These are phyloP conservation scores for Megathymus violae DNA, from an alignment of 1,140 invertebrate genomes.

Conservation along the genomic window DNA sequence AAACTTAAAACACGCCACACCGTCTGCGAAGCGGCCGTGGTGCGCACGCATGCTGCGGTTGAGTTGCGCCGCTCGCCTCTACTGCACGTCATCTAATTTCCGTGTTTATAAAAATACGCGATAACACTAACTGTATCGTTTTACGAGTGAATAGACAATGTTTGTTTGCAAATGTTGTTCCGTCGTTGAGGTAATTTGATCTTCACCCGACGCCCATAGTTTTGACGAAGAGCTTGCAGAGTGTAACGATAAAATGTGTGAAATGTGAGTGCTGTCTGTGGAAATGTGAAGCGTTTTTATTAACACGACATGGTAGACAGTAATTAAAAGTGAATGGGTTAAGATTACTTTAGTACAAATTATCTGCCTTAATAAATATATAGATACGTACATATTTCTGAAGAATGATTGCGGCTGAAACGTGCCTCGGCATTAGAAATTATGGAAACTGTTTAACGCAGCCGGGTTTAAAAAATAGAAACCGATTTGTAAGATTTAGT, in stretches of 20 bases:
- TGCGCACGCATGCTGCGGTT: not conserved
- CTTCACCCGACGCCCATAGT: constrained; percentile 25
- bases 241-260: constrained; percentile 26
- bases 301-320: no score
- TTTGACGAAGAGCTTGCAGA: constrained; percentile 31
- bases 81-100: not conserved
- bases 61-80: not conserved
- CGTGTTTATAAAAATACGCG: constrained; percentile 4
- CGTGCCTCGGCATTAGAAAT: not conserved
- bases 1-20: not conserved
- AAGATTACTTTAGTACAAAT: constrained; percentile 12
- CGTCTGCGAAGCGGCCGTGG: not conserved
- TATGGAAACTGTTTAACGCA: not conserved
- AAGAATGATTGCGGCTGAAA: not conserved
- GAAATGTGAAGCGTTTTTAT: not conserved
- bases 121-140: not conserved
- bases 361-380: constrained; percentile 14
- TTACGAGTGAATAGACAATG: not conserved
- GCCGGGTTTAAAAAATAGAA: constrained; percentile 44
- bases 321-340: constrained; percentile 6
- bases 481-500: constrained; percentile 27
- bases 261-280: constrained; percentile 19
- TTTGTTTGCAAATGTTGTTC: not conserved
- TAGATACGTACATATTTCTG: not conserved
- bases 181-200: not conserved